phyloP scores from a whole-genome alignment of 2,888 invertebrate genomes.

The Ormyrus thymus region DNA sequence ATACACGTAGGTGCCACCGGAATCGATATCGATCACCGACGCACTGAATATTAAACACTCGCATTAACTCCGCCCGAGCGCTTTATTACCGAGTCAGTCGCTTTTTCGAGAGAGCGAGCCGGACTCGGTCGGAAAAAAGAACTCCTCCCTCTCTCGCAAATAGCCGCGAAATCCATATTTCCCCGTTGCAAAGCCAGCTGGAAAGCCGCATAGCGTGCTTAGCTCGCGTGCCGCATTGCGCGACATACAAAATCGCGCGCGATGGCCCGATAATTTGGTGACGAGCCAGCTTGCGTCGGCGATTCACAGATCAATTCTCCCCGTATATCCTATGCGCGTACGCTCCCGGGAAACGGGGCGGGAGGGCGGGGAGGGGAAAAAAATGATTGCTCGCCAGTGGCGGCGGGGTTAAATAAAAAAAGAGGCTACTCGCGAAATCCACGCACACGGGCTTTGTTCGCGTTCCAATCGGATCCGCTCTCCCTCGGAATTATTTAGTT shows the following conservation, averaged over 20 bases:
- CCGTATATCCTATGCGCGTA: neutral
- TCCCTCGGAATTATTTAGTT: too few relatives aligned
- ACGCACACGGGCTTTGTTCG: constrained; percentile 22
- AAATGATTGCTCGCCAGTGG: neutral
- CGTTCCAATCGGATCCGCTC: constrained; percentile 37
- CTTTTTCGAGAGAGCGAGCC: too few relatives aligned
- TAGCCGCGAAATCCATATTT: constrained; percentile 16
- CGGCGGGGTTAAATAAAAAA: constrained; percentile 5
- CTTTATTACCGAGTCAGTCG: too few relatives aligned
- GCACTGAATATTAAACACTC: too few relatives aligned
- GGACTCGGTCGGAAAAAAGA: too few relatives aligned
- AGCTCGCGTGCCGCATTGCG: constrained; percentile 36
- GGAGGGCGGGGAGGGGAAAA: neutral
- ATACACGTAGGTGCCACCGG: too few relatives aligned
- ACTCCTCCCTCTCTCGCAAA: neutral
- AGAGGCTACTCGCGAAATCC: neutral
- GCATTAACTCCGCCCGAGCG: too few relatives aligned
- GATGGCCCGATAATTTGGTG: constrained; percentile 50
- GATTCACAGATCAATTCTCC: constrained; percentile 37
- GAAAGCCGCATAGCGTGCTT: constrained; percentile 2
- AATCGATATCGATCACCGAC: too few relatives aligned
- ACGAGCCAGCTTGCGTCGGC: constrained; percentile 47
- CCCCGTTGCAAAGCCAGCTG: neutral
- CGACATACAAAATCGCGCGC: constrained; percentile 37
- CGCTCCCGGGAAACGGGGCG: constrained; percentile 4